Percentiles rank a stretch among this genome's conserved stretches.
Conservation (phyloP, 2,888 invertebrate species). For the Eristalinus aeneus region DNA sequence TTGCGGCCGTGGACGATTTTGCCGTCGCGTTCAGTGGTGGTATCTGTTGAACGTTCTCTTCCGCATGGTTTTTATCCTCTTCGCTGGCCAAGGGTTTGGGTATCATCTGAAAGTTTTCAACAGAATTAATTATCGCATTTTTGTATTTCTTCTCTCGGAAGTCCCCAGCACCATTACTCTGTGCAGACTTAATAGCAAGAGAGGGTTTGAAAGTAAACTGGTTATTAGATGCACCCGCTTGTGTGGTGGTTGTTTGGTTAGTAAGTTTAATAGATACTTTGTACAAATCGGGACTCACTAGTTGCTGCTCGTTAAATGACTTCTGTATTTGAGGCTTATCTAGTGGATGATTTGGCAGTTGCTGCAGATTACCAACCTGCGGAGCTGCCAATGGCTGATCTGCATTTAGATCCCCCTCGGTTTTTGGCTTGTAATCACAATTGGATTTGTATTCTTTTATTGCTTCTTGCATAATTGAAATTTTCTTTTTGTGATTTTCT, state of each 20-base stretch:
- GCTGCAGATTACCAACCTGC: slow-evolving; percentile 20
- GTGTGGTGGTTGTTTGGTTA: slow-evolving; percentile 73
- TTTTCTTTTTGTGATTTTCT: slow-evolving; percentile 66
- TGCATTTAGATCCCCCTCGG: slow-evolving; percentile 12
- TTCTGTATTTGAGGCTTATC: slow-evolving; percentile 76
- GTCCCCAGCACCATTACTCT: slow-evolving; percentile 45
- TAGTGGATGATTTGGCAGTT: slow-evolving; percentile 44
- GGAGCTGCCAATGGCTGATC: slow-evolving; percentile 41
- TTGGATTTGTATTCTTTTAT: slow-evolving; percentile 70
- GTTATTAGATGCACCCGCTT: slow-evolving; percentile 56
- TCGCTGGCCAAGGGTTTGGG: slow-evolving; percentile 75
- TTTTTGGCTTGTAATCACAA: slow-evolving; percentile 70
- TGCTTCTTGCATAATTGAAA: slow-evolving; percentile 53
- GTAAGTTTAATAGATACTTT: slow-evolving; percentile 78
- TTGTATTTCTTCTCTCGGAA: slow-evolving; percentile 44
- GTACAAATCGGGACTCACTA: slow-evolving; percentile 80
- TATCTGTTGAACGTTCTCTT: slow-evolving; percentile 71
- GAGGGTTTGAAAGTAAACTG: slow-evolving; percentile 42
- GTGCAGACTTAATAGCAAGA: slow-evolving; percentile 29
- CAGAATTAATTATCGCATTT: slow-evolving; percentile 79
- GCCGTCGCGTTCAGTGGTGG: slow-evolving; percentile 76
- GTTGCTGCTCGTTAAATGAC: slow-evolving; percentile 79
- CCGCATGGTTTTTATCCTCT: slow-evolving; percentile 72
- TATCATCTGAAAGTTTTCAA: slow-evolving; percentile 81
- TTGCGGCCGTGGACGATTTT: slow-evolving; percentile 72